Evolutionary conservation across 2,113 vertebrate genomes (phyloP), one percentile per base, ranked within the genome.

Genomic region (Laticauda colubrina): DNA sequence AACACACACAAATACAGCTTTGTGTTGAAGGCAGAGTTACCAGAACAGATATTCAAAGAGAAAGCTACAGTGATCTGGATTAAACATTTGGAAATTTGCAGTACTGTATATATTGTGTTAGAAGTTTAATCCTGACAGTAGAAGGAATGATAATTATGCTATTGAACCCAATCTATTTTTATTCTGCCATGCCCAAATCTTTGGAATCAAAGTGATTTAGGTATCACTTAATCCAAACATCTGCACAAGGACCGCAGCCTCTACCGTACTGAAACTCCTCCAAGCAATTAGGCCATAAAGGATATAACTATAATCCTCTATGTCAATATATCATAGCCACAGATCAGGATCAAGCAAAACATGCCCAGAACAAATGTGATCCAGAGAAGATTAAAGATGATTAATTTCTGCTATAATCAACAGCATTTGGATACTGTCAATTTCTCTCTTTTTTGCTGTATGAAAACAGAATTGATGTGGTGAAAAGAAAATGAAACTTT

Each of bases 31-130:
- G 55, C 69, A 54, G 75, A 86, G 57, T 39, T 15, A 53, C n/a
- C 45, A 90, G 11, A 45, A 53, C 69, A 89, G 43, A 93, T 85
- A 59, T 59, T 51, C 20, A 26, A 81, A 81, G 75, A 81, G 20
- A 81, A 81, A 43, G 34, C 75, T 81, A 21, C 75, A 81, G 21
- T 43, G 34, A 21, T 81, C 75, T 81, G 56, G 26, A 61, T 87
- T 26, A 87, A 61, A 59, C 51, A 24, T 56, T 87, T 43, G 20
- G 56, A 64, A 29, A 48, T 59, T 18, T 86, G 29, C 75, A 61
- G 55, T 34, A 90, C 88, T 43, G n/a, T 48, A 90, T 61, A 90
- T 93, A 89, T 93, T 93, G 75, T n/a, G 43, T 90, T 93, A 26
- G 53, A 86, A 29, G 29, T 54, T 39, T 59, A 59, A 59, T 34